phyloP scores from a whole-genome alignment of 1,140 invertebrate species.

The Xylocopa sonorina region DNA sequence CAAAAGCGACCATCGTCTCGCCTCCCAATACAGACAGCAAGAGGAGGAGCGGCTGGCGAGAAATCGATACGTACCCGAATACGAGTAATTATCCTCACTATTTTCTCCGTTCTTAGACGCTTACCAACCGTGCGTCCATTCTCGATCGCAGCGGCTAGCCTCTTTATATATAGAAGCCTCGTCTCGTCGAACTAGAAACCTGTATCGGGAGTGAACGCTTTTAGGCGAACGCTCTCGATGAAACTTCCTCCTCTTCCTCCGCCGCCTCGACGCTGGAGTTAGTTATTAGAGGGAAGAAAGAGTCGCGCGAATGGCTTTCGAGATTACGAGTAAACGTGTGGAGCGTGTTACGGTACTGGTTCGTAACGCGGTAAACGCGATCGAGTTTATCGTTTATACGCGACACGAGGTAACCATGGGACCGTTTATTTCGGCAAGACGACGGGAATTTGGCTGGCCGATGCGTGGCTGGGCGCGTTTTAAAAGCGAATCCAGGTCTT shows the following conservation, averaged over 20 bases:
- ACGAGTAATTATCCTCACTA: conserved; percentile 75
- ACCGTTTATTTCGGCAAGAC: background rate
- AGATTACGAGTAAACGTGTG: background rate
- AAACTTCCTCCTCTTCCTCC: background rate
- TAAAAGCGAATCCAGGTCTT: background rate
- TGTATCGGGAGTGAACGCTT: too few relatives aligned
- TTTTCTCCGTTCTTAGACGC: background rate
- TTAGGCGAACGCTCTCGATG: background rate
- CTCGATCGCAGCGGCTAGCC: too few relatives aligned
- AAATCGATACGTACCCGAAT: conserved; percentile 80
- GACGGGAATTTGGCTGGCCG: background rate
- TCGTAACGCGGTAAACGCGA: background rate
- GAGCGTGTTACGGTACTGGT: background rate
- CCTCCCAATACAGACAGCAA: conserved; percentile 93
- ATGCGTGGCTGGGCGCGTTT: background rate
- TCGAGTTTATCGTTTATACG: background rate
- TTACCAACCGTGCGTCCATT: too few relatives aligned
- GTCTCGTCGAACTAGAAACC: background rate
- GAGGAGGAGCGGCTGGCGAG: conserved; percentile 85
- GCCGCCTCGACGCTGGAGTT: background rate
- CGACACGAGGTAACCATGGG: background rate
- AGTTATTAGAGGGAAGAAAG: background rate
- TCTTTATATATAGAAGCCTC: background rate
- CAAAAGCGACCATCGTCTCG: conserved; percentile 95
- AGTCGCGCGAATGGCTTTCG: background rate